Percentiles rank a stretch among this genome's conserved stretches.
phyloP scores from a whole-genome alignment of 2,888 invertebrate species.

The Dendrolimus pini region DNA sequence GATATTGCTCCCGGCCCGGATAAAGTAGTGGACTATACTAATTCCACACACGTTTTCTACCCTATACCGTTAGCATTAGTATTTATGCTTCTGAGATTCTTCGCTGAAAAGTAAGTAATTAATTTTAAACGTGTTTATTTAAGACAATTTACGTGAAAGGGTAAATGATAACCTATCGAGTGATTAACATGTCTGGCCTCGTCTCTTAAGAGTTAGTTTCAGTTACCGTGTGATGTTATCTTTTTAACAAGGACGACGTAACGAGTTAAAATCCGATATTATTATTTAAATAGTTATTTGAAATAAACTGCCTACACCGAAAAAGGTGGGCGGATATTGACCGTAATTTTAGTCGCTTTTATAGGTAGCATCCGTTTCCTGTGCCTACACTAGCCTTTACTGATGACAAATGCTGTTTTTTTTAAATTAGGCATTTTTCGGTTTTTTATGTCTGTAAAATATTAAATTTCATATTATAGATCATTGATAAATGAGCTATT shows the following conservation, averaged over 20 bases:
- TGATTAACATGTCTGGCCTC: background rate
- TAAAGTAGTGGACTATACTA: slow-evolving; percentile 80
- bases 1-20: slow-evolving; percentile 82
- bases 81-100: slow-evolving; percentile 80
- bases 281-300: background rate
- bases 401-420: no score
- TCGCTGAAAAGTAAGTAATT: slow-evolving; percentile 84
- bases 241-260: background rate
- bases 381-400: background rate
- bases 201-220: background rate
- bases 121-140: background rate
- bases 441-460: no score
- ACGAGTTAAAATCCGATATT: background rate
- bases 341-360: background rate
- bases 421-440: no score
- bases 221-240: background rate
- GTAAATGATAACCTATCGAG: slow-evolving; percentile 1
- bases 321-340: background rate
- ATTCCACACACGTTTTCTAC: slow-evolving; percentile 82
- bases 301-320: background rate
- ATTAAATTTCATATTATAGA: no score
- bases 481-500: no score
- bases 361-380: background rate
- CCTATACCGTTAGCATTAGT: slow-evolving; percentile 85
- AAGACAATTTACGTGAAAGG: background rate